Evolutionary conservation across 2,888 invertebrate species (phyloP), one percentile per base, ranked within the genome.

Genomic region (Athetis lepigone): DNA sequence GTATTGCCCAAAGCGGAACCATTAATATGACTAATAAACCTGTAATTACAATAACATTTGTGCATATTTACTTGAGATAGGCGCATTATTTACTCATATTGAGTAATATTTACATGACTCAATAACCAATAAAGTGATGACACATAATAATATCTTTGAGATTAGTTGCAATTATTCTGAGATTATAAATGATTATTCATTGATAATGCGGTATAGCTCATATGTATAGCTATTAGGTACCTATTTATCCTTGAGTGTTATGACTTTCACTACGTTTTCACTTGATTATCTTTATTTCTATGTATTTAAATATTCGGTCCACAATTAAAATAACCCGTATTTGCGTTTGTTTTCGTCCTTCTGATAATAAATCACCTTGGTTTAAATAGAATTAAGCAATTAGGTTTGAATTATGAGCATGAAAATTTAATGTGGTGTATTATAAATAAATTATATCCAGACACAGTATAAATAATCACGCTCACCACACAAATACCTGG

Each of bases 81-180:
- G 0, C 8, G 4, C 13, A 25, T 29, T 16, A 4, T 3, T 23
- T 19, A 25, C 39, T 19, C 40, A 33, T 16, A 11, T 11, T 40
- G 13, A 9, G 2, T 5, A 19, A 18, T 11, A 46, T 33, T 21
- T 18, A 27, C 16, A 19, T 51, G 25, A 51, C 2, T 64, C 16
- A 40, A 19, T 11, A 19, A 1, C n/a, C n/a, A n/a, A n/a, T n/a
- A n/a, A n/a, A n/a, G n/a, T 16, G 9, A 7, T 64, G 64, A 64
- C 39, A 21, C 51, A 51, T 29, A 11, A 0, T 21, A 33, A 4
- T 25, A n/a, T 21, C 13, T 25, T 16, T 21, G n/a, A 52, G 61
- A 51, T 59, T 16, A 21, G 7, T 19, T 19, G 11, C 9, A 19
- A 18, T 62, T 29, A 27, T 19, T 18, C 8, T 57, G 9, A 16